Evolutionary conservation across 2,888 invertebrate species (phyloP), one percentile per base, ranked within the genome.

Genomic region (Cybosia mesomella): DNA sequence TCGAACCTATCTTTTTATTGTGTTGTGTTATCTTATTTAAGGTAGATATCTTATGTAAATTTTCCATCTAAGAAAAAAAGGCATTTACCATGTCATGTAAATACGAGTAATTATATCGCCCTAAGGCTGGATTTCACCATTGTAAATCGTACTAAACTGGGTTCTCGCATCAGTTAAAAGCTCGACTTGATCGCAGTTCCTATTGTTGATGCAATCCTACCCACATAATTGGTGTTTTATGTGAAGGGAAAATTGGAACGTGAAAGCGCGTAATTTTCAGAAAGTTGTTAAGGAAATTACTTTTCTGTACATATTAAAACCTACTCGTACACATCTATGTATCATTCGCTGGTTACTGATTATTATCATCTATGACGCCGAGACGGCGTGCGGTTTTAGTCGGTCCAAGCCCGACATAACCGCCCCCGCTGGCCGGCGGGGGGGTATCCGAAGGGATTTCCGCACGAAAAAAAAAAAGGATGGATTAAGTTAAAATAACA

Each of bases 181-280:
- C 39, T 39, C 1, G 13, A 36, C 36, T 36, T 43, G 13, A 18
- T 2, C 18, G 0, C 43, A 43, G 18, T 7, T 18, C 10, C 0
- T 5, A 43, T 18, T 43, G 0, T 43, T 43, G 15, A 1, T 43
- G 43, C 15, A 43, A 43, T 43, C 18, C 7, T 5, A 18, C 43
- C 18, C 18, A 18, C 18, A 18, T 18, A 2, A 2, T 36, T 11
- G 3, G 2, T 22, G 2, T 18, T 15, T 32, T 58, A 54, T 21
- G 22, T 34, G 34, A 54, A 15, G 11, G 32, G 53, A 34, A 32
- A 62, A 62, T 62, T 62, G 21, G 1, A 34, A 18, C 10, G 22
- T 54, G 34, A 8, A 43, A 49, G 28, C 7, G 13, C 49, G n/a
- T 61, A 28, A 62, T 53, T 62, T 62, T 54, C 32, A 54, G 24